Base-by-base conservation (phyloP, 2,113 vertebrate species). In the Pygoscelis antarcticus region DNA sequence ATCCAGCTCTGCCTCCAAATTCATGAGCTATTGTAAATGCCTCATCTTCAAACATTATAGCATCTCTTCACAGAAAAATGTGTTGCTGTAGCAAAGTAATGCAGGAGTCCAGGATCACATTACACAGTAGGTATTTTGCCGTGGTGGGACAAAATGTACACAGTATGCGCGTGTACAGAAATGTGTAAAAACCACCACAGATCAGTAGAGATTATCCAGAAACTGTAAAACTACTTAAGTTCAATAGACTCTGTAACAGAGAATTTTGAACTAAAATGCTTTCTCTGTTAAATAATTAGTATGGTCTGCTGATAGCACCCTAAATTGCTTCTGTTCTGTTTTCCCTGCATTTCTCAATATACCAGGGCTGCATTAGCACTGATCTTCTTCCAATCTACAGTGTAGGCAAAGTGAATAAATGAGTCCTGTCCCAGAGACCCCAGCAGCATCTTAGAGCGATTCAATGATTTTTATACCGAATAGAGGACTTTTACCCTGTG, bases 251-350 rank as follows among this genome's bases (percentile, higher is more conserved):
- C 60, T 49, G 62, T 52, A 76, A 83, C 46, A 64, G 91, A 83
- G 79, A 14, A 70, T 90, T 96, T 70, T 93, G 40, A 83, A 88
- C 68, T 80, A 55, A 89, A 71, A 94, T 55, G 52, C 75, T 97
- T 95, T 87, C 90, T 87, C 49, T 95, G 58, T 54, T 93, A 89
- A 98, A 97, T 97, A 94, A 96, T 97, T 96, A 71, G 96, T 94
- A 54, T 87, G 60, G 34, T 93, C 44, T 65, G 36, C 62, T 93
- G 79, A 38, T 68, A 89, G 27, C 46, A 32, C 25, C 38, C 36
- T 87, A 57, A 89, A 93, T 64, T 87, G 26, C 77, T 94, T 76
- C 76, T 93, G 86, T 89, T 93, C 66, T 68, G 44, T 78, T 95
- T 96, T 91, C 69, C n/a, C 51, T 32, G 16, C 29, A 21, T 83